phyloP scores from a whole-genome alignment of 2,888 invertebrate genomes.

The Phasia obesa region DNA sequence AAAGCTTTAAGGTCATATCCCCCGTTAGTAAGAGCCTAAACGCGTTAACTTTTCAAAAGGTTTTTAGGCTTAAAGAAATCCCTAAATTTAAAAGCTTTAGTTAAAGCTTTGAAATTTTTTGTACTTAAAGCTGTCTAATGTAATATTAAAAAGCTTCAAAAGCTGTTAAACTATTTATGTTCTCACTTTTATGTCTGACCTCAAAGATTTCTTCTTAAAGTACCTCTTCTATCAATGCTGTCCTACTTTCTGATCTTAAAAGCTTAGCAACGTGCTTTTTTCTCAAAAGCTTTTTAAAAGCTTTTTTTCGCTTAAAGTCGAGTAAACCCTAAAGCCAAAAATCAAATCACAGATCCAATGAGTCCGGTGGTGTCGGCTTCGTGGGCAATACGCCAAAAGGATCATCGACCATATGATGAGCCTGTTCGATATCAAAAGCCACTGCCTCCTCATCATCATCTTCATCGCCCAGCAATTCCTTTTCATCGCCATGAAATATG shows the following conservation, averaged over 20 bases:
- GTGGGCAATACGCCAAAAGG: conserved; percentile 85
- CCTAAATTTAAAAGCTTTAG: not conserved
- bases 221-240: conserved; percentile 6
- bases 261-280: conserved; percentile 41
- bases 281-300: conserved; percentile 8
- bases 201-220: not conserved
- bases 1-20: not conserved
- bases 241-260: conserved; percentile 49
- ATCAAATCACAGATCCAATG: conserved; percentile 83
- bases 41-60: not conserved
- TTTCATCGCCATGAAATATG: conserved; percentile 84
- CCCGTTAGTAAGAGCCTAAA: not conserved
- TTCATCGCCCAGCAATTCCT: conserved; percentile 62
- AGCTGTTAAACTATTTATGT: no score
- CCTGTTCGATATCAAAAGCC: conserved; percentile 72
- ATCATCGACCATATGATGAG: conserved; percentile 80
- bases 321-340: conserved; percentile 76
- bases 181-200: not conserved
- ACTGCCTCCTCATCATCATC: conserved; percentile 73
- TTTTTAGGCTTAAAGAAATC: not conserved
- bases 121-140: not conserved
- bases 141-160: not conserved
- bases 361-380: conserved; percentile 85
- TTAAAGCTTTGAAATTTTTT: not conserved
- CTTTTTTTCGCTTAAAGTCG: conserved; percentile 35